A percentile compares a stretch with the other conserved stretches of the same genome.
Conservation (phyloP, 2,888 invertebrate genomes). For the Willowsia nigromaculata region DNA sequence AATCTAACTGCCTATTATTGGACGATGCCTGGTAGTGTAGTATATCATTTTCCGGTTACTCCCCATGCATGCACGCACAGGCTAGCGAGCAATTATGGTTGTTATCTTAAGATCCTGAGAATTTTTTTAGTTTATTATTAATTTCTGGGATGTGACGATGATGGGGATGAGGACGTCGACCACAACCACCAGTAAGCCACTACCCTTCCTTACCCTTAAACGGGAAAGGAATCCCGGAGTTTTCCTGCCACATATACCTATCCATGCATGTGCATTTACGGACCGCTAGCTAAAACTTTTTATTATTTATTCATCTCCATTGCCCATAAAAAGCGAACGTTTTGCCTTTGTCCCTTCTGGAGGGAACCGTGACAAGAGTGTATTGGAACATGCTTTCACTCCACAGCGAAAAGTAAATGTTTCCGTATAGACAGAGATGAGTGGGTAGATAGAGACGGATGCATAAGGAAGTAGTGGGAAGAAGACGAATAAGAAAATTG, state of each 20-base stretch:
- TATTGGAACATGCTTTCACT: too few species aligned
- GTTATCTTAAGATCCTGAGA: not conserved
- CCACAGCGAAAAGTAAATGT: too few species aligned
- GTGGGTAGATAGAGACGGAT: not conserved
- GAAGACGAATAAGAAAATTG: not conserved
- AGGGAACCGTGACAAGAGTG: not conserved
- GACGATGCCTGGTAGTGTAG: not conserved
- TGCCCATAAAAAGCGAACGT: conserved; percentile 22
- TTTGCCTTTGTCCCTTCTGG: not conserved
- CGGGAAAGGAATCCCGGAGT: too few species aligned
- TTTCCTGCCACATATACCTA: too few species aligned
- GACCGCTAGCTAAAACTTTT: not conserved
- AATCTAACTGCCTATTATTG: not conserved
- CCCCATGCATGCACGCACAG: not conserved
- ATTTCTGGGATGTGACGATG: conserved; percentile 13
- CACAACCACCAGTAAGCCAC: too few species aligned
- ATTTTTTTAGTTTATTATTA: conserved; percentile 44
- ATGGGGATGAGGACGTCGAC: not conserved
- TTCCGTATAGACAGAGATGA: too few species aligned
- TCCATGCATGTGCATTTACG: too few species aligned
- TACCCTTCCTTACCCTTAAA: too few species aligned
- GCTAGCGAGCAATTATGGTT: not conserved
- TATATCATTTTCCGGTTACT: too few species aligned
- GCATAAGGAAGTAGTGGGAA: not conserved
- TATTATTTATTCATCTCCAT: conserved; percentile 49